Base-by-base conservation (phyloP, 2,113 vertebrate species). In the Pedionomus torquatus region DNA sequence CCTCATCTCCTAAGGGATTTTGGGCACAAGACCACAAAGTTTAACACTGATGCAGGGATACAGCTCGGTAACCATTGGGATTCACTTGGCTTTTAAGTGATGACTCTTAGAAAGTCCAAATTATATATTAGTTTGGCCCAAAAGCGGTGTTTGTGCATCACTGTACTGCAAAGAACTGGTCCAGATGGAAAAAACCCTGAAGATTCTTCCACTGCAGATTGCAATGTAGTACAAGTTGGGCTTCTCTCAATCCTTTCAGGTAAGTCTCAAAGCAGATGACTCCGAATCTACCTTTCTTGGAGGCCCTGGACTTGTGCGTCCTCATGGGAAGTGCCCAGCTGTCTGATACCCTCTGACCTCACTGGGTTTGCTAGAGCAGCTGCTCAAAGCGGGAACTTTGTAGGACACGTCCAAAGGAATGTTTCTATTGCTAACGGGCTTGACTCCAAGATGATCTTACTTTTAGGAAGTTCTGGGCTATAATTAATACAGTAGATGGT, bases 301-400 rank as follows among this genome's bases (percentile, higher is more conserved):
- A 52, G 21, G 49, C 33, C 30, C 49, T 20, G 37, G 51, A 35
- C 14, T 31, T 19, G 8, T 7, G 21, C n/a, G 3, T 12, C 17
- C 21, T 35, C 7, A 2, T 11, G 37, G 20, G 54, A 41, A 48
- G 25, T 7, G 30, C n/a, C 20, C 54, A 11, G 37, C 61, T 44
- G 4, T 3, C 33, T 1, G 7, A 21, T 5, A 13, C 11, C 39
- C 10, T 41, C 46, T 9, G 2, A 33, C 41, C 5, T 30, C 35
- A 7, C 13, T 1, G 2, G n/a, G 41, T 23, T 43, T 28, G 2
- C 30, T 28, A 15, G 31, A 83, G 66, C n/a, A 35, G 65, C 79
- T 17, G 52, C 46, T 10, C 60, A 28, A 58, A 26, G 17, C 4
- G 2, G 5, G 13, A 15, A 12, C 26, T 20, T 7, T 12, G 25